phyloP scores from a whole-genome alignment of 2,113 vertebrate species.

The Mastomys natalensis region DNA sequence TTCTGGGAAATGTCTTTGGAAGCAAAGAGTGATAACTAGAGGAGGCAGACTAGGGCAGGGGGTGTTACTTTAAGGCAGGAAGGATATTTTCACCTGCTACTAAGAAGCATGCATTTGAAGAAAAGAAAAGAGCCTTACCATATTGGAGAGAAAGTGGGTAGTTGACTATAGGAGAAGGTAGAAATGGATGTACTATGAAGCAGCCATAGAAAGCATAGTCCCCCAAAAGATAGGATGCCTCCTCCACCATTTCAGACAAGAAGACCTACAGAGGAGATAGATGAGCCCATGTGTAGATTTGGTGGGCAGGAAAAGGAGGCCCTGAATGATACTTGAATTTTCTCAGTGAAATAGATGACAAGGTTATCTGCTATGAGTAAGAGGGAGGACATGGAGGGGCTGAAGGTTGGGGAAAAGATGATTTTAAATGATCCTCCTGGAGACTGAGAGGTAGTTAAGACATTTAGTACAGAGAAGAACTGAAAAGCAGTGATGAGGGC shows the following conservation, averaged over 20 bases:
- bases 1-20: slow-evolving; percentile 23
- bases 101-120: background rate
- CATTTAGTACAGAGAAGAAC: background rate
- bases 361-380: slow-evolving; percentile 24
- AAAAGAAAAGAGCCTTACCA: slow-evolving; percentile 13
- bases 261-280: background rate
- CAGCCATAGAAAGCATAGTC: background rate
- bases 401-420: slow-evolving; percentile 38
- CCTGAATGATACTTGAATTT: background rate
- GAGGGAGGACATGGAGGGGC: background rate
- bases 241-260: background rate
- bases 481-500: background rate
- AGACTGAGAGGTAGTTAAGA: background rate
- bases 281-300: background rate
- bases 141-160: background rate
- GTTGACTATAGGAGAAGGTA: background rate
- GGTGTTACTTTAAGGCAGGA: slow-evolving; percentile 47
- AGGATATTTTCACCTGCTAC: slow-evolving; percentile 23
- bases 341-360: background rate
- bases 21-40: slow-evolving; percentile 43
- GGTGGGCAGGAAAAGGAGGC: background rate
- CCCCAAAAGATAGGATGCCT: background rate
- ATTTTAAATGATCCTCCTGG: slow-evolving; percentile 28
- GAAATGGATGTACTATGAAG: background rate
- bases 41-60: background rate